Evolutionary conservation across 2,888 invertebrate species (phyloP).

Genomic region (Temnothorax rugatulus): DNA sequence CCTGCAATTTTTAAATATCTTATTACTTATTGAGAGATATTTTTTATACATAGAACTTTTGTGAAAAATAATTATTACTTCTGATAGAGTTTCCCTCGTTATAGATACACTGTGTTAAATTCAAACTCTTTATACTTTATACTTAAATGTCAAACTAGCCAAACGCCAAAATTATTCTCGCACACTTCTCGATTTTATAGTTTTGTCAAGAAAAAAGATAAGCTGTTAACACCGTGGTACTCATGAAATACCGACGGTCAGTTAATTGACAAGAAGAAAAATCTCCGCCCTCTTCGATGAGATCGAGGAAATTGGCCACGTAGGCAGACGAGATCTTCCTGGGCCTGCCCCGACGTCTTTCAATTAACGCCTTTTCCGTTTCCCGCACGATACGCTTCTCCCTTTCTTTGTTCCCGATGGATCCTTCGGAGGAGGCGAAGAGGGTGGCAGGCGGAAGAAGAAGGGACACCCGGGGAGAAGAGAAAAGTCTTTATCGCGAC

Average conservation of each 20-base stretch:
- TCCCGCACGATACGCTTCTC: conserved; percentile 67
- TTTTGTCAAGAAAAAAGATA: neutral
- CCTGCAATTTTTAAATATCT: neutral
- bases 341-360: conserved; percentile 75
- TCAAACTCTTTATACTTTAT: neutral
- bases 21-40: neutral
- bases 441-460: conserved; percentile 24
- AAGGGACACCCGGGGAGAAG: conserved; percentile 37
- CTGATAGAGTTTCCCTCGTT: neutral
- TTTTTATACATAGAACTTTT: neutral
- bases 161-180: neutral
- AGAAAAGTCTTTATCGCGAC: conserved; percentile 78
- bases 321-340: conserved; percentile 67
- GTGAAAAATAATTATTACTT: neutral
- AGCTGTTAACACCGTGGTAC: conserved; percentile 7
- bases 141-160: neutral
- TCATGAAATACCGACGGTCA: conserved; percentile 23
- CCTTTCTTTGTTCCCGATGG: conserved; percentile 70
- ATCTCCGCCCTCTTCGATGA: conserved; percentile 44
- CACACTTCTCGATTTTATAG: neutral
- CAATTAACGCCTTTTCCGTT: conserved; percentile 80
- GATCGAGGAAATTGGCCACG: conserved; percentile 69
- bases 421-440: conserved; percentile 42
- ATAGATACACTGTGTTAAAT: neutral
- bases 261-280: conserved; percentile 13